Evolutionary conservation across 2,797 vertebrate species (phyloP).

Genomic region (Notolepis coatsorum): DNA sequence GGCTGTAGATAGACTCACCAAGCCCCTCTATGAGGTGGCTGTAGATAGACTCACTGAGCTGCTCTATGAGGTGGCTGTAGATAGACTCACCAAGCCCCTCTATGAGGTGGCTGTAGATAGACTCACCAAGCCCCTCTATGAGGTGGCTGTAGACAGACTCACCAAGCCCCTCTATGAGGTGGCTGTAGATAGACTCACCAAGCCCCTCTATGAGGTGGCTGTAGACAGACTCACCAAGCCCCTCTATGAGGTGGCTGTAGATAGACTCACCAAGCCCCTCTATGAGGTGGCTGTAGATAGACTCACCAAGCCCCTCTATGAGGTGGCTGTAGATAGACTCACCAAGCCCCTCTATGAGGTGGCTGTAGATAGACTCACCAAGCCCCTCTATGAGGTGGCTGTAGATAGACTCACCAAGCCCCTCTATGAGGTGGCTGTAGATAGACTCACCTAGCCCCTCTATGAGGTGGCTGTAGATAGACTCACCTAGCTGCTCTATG

Average conservation of each 20-base stretch:
- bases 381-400: constrained; percentile 95
- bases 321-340: constrained; percentile 89
- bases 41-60: constrained; percentile 91
- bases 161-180: constrained; percentile 97
- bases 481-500: constrained; percentile 94
- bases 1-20: constrained; percentile 89
- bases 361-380: constrained; percentile 89
- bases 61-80: constrained; percentile 95
- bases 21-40: constrained; percentile 95
- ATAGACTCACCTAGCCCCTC: constrained; percentile 90
- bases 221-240: constrained; percentile 91
- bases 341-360: constrained; percentile 97
- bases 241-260: constrained; percentile 95
- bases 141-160: constrained; percentile 89
- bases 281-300: constrained; percentile 91
- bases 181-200: constrained; percentile 89
- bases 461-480: constrained; percentile 91
- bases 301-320: constrained; percentile 94
- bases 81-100: constrained; percentile 90
- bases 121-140: constrained; percentile 94
- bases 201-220: constrained; percentile 95
- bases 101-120: constrained; percentile 91
- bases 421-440: constrained; percentile 95
- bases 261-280: constrained; percentile 90
- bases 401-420: constrained; percentile 91